phyloP scores from a whole-genome alignment of 2,797 vertebrate species.

The Brotula barbata region DNA sequence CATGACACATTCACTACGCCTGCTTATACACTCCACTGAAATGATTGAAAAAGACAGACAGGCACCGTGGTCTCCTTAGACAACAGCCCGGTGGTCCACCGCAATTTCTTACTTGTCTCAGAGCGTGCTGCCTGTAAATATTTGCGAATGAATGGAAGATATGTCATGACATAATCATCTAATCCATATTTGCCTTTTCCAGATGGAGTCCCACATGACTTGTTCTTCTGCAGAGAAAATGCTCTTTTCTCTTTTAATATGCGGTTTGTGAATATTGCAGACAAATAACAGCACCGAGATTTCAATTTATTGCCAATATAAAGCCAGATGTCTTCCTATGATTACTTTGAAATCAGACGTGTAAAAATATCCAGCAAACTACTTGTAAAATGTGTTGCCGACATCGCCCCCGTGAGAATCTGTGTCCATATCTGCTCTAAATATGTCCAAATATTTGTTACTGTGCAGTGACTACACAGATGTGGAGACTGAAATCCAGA shows the following conservation, averaged over 20 bases:
- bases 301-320: too few species aligned
- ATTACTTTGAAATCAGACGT: too few species aligned
- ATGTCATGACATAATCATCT: conserved; percentile 6
- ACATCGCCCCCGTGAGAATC: too few species aligned
- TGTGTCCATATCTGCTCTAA: too few species aligned
- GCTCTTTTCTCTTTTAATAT: neutral
- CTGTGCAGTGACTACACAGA: too few species aligned
- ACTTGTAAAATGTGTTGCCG: too few species aligned
- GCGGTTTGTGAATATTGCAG: conserved; percentile 2
- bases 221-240: too few species aligned
- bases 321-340: too few species aligned
- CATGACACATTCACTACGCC: conserved; percentile 35
- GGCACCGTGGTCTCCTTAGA: conserved; percentile 37
- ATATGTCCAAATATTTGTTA: too few species aligned
- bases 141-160: conserved; percentile 15
- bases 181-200: conserved; percentile 16
- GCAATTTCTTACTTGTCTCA: neutral
- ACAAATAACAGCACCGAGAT: too few species aligned
- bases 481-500: too few species aligned
- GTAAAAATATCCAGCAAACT: too few species aligned
- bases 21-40: conserved; percentile 25
- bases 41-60: conserved; percentile 26
- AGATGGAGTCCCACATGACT: conserved; percentile 1
- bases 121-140: neutral
- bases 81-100: conserved; percentile 31